Evolutionary conservation across 2,888 invertebrate genomes (phyloP), one percentile per base, ranked within the genome.

Genomic region (Oligia latruncula): DNA sequence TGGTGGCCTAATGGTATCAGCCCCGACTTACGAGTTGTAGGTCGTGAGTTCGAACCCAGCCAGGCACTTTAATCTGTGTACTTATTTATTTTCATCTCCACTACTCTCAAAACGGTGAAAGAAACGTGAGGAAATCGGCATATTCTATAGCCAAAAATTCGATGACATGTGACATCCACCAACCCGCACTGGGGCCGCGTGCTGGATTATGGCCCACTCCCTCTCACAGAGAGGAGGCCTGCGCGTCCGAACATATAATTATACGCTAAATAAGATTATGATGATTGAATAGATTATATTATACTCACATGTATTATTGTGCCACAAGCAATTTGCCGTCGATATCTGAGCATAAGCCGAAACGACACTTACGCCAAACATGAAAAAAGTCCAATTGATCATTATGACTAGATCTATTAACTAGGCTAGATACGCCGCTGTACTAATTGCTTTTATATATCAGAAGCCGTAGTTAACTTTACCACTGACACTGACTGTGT

Each of bases 231-330:
- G 55, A 55, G 49, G 55, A 55, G 49, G 15, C 49, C 49, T 52
- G 6, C 5, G 6, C 5, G 52, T 52, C 15, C 15, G 0, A 49
- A 49, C 15, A 17, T 17, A 55, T 55, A 55, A 23, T 29, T 29
- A 4, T 35, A 35, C 35, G 58, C 58, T 58, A 23, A 58, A 23
- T 58, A 23, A 23, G 23, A 58, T 49, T 13, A 49, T 23, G 23
- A 23, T 58, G 23, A 58, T 58, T 58, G n/a, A n/a, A 11, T 60
- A 4, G 11, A 60, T n/a, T n/a, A 58, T 58, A n/a, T n/a, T 66
- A 15, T 78, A 93, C 95, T 94, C 84, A 94, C 95, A 94, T 83
- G 92, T 83, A 84, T 93, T 91, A 87, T 93, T 94, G 81, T 93
- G 91, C 95, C 95, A 95, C 43, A 95, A 79, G 86, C 95, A 95